Percentiles rank a stretch among this genome's conserved stretches.
Conservation (phyloP, 30 jellyfish, hydroid and myxozoan species). For the Chironex yamaguchii region DNA sequence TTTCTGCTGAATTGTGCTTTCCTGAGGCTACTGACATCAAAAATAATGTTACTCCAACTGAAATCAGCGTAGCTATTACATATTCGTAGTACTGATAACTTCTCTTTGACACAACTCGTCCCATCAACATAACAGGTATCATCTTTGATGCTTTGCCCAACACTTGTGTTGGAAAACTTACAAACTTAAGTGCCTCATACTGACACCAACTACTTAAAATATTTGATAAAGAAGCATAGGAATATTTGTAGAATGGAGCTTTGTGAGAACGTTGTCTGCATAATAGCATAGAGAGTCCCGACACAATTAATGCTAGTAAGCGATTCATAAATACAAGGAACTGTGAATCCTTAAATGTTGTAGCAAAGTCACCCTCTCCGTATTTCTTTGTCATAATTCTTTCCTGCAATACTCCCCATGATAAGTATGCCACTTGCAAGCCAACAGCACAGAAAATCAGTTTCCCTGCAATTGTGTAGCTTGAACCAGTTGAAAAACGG, state of each 20-base stretch:
- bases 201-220: constrained; percentile 98
- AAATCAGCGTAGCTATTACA: constrained; percentile 82
- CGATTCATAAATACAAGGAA: constrained; percentile 93
- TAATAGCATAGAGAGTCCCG: constrained; percentile 66
- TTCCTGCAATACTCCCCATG: constrained; percentile 98
- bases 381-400: constrained; percentile 93
- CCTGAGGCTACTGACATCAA: constrained; percentile 77
- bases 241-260: constrained; percentile 84
- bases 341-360: constrained; percentile 81
- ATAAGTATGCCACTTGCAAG: constrained; percentile 85
- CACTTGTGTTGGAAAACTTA: constrained; percentile 97
- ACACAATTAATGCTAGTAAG: constrained; percentile 74
- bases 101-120: constrained; percentile 80
- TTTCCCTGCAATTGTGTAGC: constrained; percentile 17
- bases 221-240: constrained; percentile 89
- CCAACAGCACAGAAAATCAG: constrained; percentile 76
- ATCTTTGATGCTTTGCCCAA: constrained; percentile 95
- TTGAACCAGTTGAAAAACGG: constrained; percentile 9
- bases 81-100: constrained; percentile 86
- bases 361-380: constrained; percentile 66
- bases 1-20: constrained; percentile 79
- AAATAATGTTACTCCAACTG: constrained; percentile 88
- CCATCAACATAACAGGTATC: constrained; percentile 99
- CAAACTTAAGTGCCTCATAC: constrained; percentile 96
- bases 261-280: constrained; percentile 75